These are phyloP conservation scores for Orycteropus afer DNA, from an alignment of 2,113 vertebrate species.

Conservation along the genomic window DNA sequence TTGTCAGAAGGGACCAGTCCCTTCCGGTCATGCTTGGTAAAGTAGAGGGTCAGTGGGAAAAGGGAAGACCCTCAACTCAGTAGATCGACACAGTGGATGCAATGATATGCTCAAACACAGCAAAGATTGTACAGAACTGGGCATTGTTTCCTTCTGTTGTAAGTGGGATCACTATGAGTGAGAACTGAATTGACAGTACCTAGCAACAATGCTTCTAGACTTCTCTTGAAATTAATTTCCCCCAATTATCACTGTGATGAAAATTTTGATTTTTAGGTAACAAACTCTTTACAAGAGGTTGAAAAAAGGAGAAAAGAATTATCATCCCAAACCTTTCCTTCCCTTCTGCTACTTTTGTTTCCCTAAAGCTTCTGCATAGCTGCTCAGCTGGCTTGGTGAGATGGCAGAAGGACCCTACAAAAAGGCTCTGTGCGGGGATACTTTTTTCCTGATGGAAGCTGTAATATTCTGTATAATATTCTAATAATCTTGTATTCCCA, in stretches of 20 bases:
- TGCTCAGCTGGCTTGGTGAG: not conserved
- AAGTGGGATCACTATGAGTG: no score
- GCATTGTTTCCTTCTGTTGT: no score
- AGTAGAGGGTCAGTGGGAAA: no score
- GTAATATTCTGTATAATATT: no score
- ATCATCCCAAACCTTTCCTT: not conserved
- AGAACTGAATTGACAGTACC: no score
- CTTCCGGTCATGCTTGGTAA: no score
- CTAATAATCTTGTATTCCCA: not conserved
- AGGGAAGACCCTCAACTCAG: no score
- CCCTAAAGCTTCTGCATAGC: not conserved
- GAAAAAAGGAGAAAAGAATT: not conserved
- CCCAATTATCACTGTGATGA: not conserved
- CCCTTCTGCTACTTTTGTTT: not conserved
- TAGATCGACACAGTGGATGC: no score
- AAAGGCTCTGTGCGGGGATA: not conserved
- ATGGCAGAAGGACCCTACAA: not conserved
- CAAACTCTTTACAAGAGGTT: not conserved
- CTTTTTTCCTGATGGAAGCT: not conserved
- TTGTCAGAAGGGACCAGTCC: no score
- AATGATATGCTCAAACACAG: no score
- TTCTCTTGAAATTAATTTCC: conserved; percentile 37
- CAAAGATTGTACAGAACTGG: no score
- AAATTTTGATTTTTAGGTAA: conserved; percentile 49
- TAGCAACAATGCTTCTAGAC: not conserved